Conservation (phyloP, 2,797 vertebrate genomes). For the Megalops cyprinoides region DNA sequence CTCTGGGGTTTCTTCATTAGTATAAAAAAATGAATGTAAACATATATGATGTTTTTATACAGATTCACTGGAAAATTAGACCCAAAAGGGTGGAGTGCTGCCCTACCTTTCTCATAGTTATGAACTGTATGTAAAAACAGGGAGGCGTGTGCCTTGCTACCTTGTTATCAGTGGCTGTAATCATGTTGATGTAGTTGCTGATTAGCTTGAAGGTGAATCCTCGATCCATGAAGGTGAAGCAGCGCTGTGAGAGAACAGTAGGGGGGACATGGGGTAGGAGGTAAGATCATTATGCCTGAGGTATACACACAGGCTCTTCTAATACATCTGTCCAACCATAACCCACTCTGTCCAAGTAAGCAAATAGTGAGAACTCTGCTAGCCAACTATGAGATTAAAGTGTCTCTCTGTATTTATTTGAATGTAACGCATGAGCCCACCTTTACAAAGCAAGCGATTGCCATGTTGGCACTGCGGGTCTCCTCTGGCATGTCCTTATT, state of each 20-base stretch:
- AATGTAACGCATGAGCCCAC: no score
- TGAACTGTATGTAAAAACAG: no score
- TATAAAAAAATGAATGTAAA: no score
- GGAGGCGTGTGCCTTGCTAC: no score
- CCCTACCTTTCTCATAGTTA: no score
- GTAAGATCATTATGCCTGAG: not conserved
- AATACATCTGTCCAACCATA: not conserved
- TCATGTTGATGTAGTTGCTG: conserved; percentile 92
- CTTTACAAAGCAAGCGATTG: conserved; percentile 90
- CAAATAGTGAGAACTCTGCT: not conserved
- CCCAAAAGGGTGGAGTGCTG: no score
- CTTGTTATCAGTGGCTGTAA: conserved; percentile 90
- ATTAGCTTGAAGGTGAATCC: conserved; percentile 94
- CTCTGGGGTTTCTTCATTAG: not conserved
- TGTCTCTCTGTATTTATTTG: no score
- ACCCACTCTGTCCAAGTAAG: not conserved
- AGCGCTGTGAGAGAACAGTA: conserved; percentile 75
- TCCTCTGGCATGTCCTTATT: conserved; percentile 87
- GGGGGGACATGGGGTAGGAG: not conserved
- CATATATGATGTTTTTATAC: no score
- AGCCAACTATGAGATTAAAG: no score
- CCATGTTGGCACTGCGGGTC: conserved; percentile 88
- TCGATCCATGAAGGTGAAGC: conserved; percentile 95
- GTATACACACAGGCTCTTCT: not conserved
- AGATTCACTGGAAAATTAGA: no score